These are phyloP conservation scores for Diorhabda sublineata DNA, from an alignment of 1,140 invertebrate genomes.

Conservation along the genomic window DNA sequence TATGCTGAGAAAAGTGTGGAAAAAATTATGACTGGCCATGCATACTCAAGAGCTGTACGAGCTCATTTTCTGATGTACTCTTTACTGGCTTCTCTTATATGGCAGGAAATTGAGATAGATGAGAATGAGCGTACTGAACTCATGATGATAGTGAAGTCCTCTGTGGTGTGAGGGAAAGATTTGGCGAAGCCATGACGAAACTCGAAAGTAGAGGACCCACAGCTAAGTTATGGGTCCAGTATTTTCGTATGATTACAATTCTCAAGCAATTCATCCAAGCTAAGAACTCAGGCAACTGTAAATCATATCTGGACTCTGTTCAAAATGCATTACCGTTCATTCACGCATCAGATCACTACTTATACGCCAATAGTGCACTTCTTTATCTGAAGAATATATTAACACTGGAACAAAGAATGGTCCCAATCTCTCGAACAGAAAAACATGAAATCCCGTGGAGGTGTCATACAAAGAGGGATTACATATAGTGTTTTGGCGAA, in stretches of 20 bases:
- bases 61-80: conserved; percentile 23
- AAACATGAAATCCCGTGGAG: conserved; percentile 41
- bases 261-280: conserved; percentile 39
- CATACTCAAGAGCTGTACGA: conserved; percentile 7
- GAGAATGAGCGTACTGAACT: background rate
- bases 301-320: conserved; percentile 38
- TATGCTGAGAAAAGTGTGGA: background rate
- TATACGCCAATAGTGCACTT: conserved; percentile 48
- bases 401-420: conserved; percentile 38
- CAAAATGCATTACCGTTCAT: conserved; percentile 46
- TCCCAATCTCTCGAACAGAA: conserved; percentile 47
- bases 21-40: conserved; percentile 7
- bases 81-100: background rate
- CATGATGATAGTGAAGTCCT: background rate
- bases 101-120: background rate
- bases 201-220: conserved; percentile 30
- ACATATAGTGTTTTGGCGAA: conserved; percentile 23
- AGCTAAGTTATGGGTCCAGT: conserved; percentile 41
- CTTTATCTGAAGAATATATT: conserved; percentile 49
- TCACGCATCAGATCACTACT: conserved; percentile 47
- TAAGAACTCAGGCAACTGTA: conserved; percentile 41
- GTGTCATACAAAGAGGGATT: conserved; percentile 31
- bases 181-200: background rate
- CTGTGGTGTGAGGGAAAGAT: background rate
- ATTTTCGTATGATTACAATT: conserved; percentile 35